A percentile compares a stretch with the other conserved stretches of the same genome.
These are phyloP conservation scores for Leistus spinibarbis DNA, from an alignment of 2,888 invertebrate genomes.

Conservation along the genomic window DNA sequence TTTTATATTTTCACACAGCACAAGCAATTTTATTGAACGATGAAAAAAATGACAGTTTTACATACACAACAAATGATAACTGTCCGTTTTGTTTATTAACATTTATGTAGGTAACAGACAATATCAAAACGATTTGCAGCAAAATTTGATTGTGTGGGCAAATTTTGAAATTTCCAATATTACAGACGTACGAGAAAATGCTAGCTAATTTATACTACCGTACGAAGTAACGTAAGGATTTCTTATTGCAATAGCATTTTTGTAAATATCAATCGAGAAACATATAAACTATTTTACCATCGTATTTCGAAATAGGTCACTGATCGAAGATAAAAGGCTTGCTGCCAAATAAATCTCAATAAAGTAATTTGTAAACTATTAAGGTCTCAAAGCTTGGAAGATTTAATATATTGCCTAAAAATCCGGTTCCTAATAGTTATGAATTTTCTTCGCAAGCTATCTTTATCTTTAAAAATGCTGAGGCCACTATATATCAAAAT, in stretches of 20 bases:
- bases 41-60: too few species aligned
- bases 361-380: background rate
- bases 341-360: background rate
- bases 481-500: background rate
- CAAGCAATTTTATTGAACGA: too few species aligned
- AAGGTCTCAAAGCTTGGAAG: background rate
- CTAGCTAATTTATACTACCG: too few species aligned
- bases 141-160: too few species aligned
- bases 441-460: background rate
- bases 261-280: background rate
- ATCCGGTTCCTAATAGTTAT: background rate
- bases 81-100: too few species aligned
- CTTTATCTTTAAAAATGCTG: background rate
- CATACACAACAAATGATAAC: too few species aligned
- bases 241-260: background rate
- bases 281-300: background rate
- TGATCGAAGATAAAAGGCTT: background rate
- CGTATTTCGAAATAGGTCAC: background rate
- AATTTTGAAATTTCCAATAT: too few species aligned
- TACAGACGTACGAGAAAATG: too few species aligned
- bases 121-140: too few species aligned
- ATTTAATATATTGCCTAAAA: background rate
- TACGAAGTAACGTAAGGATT: too few species aligned
- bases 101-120: too few species aligned
- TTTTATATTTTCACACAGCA: too few species aligned